Percentiles rank a stretch among this genome's conserved stretches.
Evolutionary conservation across 1,140 invertebrate genomes (phyloP).

Genomic region (Neuroterus valhalla): DNA sequence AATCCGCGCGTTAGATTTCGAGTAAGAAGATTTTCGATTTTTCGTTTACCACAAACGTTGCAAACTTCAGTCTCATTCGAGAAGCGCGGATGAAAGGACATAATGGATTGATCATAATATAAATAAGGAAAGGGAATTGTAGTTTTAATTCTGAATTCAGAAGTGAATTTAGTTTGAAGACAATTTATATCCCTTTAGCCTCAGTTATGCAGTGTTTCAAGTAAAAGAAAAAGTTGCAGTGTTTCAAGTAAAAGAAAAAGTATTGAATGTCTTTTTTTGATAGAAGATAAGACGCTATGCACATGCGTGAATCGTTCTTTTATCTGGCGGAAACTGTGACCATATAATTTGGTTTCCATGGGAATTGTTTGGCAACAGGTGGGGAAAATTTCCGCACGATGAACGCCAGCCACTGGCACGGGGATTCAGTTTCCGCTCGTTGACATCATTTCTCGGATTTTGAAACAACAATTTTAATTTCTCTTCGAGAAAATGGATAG

Average conservation of each 20-base stretch:
- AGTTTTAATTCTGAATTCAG: too few relatives aligned
- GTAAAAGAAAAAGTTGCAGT: neutral
- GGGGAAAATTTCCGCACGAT: slow-evolving; percentile 68
- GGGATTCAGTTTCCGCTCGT: slow-evolving; percentile 1
- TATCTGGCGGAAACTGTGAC: slow-evolving; percentile 61
- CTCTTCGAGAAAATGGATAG: neutral
- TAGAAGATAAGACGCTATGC: slow-evolving; percentile 5
- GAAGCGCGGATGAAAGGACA: too few relatives aligned
- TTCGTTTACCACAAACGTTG: too few relatives aligned
- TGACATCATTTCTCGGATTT: slow-evolving; percentile 42
- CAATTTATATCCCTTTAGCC: too few relatives aligned
- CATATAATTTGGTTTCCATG: slow-evolving; percentile 71
- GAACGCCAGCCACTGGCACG: slow-evolving; percentile 43
- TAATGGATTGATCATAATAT: too few relatives aligned
- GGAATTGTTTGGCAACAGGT: slow-evolving; percentile 74
- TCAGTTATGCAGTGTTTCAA: neutral
- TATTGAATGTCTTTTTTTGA: neutral
- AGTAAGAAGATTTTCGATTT: too few relatives aligned
- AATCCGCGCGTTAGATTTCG: too few relatives aligned
- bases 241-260: neutral
- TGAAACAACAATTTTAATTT: neutral
- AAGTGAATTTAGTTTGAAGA: too few relatives aligned
- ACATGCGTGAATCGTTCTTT: slow-evolving; percentile 50
- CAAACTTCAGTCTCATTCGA: too few relatives aligned
- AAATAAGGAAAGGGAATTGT: too few relatives aligned